Base-by-base conservation (phyloP, 1,140 invertebrate species). In the Caerostris extrusa region DNA sequence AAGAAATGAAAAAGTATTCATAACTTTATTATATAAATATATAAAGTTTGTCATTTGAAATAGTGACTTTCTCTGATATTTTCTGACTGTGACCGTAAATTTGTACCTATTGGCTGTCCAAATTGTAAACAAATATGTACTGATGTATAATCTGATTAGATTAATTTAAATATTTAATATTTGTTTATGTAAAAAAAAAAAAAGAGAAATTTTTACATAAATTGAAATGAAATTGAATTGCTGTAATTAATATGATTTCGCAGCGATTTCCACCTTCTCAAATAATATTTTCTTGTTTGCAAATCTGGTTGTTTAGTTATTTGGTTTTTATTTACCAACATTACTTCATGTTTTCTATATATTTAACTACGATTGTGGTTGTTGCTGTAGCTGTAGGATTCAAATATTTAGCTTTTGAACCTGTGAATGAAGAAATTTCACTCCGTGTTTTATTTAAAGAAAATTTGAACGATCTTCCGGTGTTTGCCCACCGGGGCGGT, bases 401-500 rank as follows among this genome's bases (percentile, higher is more conserved):
- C 3, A 69, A 94, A 17, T 93, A 93, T 34, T 19, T 94, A 8
- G 71, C 71, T 2, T 93, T 94, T 90, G 88, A 90, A 19, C 94
- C 83, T 12, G 60, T 94, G 8, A 58, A 88, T 0, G 87, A 94
- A 34, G 56, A 83, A n/a, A 53, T 69, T 7, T 8, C 90, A 4
- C 57, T 8, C 60, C 55, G 56, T 17, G 90, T 94, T 67, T 71
- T 94, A 55, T 92, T 82, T 67, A 89, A 92, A 69, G 90, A 60
- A 12, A 90, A 92, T 90, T 64, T 71, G 7, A 64, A 71, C 5
- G 67, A 92, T 58, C 69, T 61, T 58, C 85, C 91, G 5, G 50
- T 94, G 3, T 95, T 86, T 53, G 94, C 94, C 58, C 94, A 95
- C 69, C 71, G 94, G 58, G 94, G 90, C 57, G 94, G 82, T 10